Percentiles rank a stretch among this genome's conserved stretches.
These are phyloP conservation scores for Botrylloides violaceus DNA, from an alignment of 23 tunicate species.

Conservation along the genomic window DNA sequence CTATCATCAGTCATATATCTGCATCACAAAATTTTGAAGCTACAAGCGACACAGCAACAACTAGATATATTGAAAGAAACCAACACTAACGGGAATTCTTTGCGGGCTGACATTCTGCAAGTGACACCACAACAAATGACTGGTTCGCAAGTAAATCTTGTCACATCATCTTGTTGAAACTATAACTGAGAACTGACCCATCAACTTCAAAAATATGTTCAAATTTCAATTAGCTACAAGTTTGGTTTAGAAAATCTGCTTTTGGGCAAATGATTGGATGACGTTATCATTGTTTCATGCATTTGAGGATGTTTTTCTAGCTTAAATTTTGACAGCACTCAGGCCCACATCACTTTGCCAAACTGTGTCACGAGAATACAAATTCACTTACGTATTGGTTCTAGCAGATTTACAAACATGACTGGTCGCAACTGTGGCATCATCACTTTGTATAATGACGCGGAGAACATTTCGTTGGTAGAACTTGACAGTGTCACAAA, in stretches of 20 bases:
- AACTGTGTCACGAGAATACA: no score
- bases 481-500: conserved; percentile 79
- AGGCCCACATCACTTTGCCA: not conserved
- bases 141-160: not conserved
- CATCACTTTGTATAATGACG: conserved; percentile 33
- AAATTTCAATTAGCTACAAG: no score
- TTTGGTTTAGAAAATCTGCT: no score
- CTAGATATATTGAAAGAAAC: not conserved
- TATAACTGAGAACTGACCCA: no score
- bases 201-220: no score
- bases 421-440: conserved; percentile 27
- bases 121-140: not conserved
- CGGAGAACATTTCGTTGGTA: conserved; percentile 59
- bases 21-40: not conserved
- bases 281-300: no score
- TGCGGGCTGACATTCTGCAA: not conserved
- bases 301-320: no score
- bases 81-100: not conserved
- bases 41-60: not conserved
- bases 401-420: conserved; percentile 48
- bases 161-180: not conserved
- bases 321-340: no score
- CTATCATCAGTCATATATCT: not conserved
- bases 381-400: conserved; percentile 33
- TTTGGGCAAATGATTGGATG: no score